A percentile compares a stretch with the other conserved stretches of the same genome.
These are phyloP conservation scores for Eidolon helvum DNA, from an alignment of 2,113 vertebrate species.

Conservation along the genomic window DNA sequence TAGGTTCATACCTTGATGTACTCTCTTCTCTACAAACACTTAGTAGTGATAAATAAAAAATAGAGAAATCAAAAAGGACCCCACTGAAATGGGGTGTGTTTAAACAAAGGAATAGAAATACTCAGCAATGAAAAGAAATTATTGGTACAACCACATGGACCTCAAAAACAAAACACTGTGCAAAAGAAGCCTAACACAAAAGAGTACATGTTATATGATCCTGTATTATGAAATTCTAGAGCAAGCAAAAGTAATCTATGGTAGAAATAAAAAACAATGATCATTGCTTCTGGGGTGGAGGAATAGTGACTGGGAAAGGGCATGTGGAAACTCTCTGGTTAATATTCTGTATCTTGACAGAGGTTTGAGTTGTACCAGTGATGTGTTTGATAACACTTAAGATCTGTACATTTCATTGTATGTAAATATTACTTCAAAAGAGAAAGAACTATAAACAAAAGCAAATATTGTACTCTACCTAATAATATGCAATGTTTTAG, in stretches of 20 bases:
- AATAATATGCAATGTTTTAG: not conserved
- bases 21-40: not conserved
- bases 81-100: not conserved
- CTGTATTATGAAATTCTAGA: not conserved
- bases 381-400: not conserved
- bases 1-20: not conserved
- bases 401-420: not conserved
- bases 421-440: not conserved
- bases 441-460: constrained; percentile 17
- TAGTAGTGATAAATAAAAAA: not conserved
- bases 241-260: not conserved
- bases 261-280: not conserved
- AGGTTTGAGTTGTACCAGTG: not conserved
- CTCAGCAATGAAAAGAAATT: not conserved
- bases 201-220: not conserved
- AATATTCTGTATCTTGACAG: not conserved
- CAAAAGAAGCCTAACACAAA: not conserved
- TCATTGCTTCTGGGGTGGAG: not conserved
- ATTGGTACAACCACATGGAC: not conserved
- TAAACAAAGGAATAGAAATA: not conserved
- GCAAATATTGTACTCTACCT: not conserved
- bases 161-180: not conserved
- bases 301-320: not conserved
- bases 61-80: not conserved
- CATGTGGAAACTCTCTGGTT: not conserved